Conservation (phyloP, 2,888 invertebrate genomes). For the Eristalis tenax region DNA sequence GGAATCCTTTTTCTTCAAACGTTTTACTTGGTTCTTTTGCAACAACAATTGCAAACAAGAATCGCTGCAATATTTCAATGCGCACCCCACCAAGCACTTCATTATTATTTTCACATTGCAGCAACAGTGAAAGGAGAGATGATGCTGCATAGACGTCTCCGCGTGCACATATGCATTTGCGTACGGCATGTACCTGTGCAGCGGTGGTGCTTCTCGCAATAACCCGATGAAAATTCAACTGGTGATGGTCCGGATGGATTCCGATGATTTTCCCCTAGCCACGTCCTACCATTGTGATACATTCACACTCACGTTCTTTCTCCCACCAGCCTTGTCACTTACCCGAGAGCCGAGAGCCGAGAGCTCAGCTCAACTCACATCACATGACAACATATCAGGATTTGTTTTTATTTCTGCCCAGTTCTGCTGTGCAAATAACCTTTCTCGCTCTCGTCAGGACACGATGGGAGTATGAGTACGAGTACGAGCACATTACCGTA, state of each 20-base stretch:
- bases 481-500: conserved; percentile 68
- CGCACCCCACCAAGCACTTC: conserved; percentile 62
- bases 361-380: conserved; percentile 36
- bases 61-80: conserved; percentile 63
- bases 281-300: conserved; percentile 18
- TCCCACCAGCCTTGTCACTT: conserved; percentile 14
- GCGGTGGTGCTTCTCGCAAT: conserved; percentile 28
- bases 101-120: conserved; percentile 52
- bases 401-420: conserved; percentile 53
- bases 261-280: conserved; percentile 35
- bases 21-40: conserved; percentile 10
- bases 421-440: conserved; percentile 55
- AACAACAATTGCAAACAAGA: conserved; percentile 69
- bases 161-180: neutral
- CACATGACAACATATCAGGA: conserved; percentile 55
- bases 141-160: neutral
- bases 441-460: conserved; percentile 20
- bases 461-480: conserved; percentile 17
- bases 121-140: neutral
- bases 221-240: conserved; percentile 68
- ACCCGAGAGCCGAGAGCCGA: conserved; percentile 35
- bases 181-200: conserved; percentile 30
- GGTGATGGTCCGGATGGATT: conserved; percentile 67
- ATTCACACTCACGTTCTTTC: neutral
- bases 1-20: conserved; percentile 9